Conservation (phyloP, 2,888 invertebrate species). For the Harpagoxenus sublaevis region DNA sequence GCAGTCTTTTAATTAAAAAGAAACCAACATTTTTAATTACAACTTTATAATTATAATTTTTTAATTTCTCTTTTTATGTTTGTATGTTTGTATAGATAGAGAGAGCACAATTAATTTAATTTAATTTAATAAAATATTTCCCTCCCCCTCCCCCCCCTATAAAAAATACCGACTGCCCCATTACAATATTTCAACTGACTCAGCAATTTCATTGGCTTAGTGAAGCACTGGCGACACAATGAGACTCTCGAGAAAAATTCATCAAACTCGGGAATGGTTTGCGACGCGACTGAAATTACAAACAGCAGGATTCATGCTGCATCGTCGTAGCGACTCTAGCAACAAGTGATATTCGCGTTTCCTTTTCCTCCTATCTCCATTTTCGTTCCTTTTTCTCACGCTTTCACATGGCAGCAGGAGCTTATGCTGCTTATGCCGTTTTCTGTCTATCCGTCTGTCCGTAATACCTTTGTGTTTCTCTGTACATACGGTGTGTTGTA, state of each 20-base stretch:
- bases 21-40: not conserved
- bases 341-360: slow-evolving; percentile 67
- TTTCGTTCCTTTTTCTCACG: slow-evolving; percentile 28
- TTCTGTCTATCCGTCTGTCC: slow-evolving; percentile 29
- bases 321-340: slow-evolving; percentile 60
- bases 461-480: slow-evolving; percentile 48
- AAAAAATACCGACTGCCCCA: not conserved
- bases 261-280: slow-evolving; percentile 11
- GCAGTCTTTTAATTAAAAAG: not conserved
- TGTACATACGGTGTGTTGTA: slow-evolving; percentile 3
- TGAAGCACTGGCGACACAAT: not conserved
- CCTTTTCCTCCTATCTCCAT: slow-evolving; percentile 23
- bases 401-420: slow-evolving; percentile 7
- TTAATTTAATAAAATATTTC: not conserved
- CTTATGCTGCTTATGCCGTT: slow-evolving; percentile 52
- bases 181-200: slow-evolving; percentile 8
- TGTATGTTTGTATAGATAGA: not conserved
- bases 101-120: not conserved
- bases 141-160: not conserved
- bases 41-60: slow-evolving; percentile 15
- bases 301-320: slow-evolving; percentile 28
- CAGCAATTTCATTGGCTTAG: not conserved
- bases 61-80: not conserved
- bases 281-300: slow-evolving; percentile 25
- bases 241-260: slow-evolving; percentile 52